These are phyloP conservation scores for Machaerirhynchus nigripectus DNA, from an alignment of 2,113 vertebrate species.

Conservation along the genomic window DNA sequence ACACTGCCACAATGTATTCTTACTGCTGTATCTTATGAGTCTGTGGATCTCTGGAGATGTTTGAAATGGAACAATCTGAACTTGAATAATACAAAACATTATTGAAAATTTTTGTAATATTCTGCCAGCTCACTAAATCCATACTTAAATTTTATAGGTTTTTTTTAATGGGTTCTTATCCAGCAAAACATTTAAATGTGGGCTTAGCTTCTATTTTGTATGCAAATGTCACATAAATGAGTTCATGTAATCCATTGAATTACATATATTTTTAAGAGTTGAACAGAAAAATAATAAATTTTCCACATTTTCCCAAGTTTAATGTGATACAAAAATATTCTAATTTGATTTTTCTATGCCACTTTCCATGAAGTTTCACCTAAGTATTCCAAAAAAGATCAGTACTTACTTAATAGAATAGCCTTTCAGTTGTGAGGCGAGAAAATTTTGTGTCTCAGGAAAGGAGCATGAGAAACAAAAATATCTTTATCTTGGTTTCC, in stretches of 20 bases:
- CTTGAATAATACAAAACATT: background rate
- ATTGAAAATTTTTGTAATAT: background rate
- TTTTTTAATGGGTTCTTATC: background rate
- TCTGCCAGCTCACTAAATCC: background rate
- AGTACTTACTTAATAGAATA: background rate
- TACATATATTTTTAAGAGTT: background rate
- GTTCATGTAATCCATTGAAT: background rate
- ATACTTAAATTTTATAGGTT: fast-evolving
- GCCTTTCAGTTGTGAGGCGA: background rate
- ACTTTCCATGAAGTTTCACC: background rate
- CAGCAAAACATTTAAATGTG: background rate
- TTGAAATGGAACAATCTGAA: background rate
- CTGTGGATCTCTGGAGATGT: background rate
- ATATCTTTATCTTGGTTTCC: background rate
- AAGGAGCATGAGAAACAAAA: background rate
- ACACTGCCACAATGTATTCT: background rate
- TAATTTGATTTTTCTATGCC: background rate
- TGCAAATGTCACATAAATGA: background rate
- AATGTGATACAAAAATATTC: background rate
- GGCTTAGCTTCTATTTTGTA: background rate
- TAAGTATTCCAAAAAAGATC: background rate
- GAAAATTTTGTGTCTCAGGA: background rate
- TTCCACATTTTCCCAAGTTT: background rate
- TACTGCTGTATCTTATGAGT: background rate
- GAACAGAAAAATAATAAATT: background rate